Evolutionary conservation across 1,140 invertebrate species (phyloP), one percentile per base, ranked within the genome.

Genomic region (Drosophila lacertosa): DNA sequence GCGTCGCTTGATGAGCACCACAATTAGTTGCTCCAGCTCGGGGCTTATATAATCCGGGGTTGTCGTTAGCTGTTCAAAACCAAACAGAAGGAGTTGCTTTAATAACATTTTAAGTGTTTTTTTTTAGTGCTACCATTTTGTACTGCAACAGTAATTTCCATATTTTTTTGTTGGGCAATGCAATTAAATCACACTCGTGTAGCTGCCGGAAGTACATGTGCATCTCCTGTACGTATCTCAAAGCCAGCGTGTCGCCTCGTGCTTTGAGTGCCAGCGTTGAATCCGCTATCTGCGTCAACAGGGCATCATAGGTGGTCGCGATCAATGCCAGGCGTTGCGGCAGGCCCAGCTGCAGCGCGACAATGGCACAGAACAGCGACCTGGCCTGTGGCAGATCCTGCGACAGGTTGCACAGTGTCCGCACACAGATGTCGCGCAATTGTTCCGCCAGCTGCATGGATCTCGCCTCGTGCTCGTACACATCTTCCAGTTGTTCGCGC

Each of bases 131-230:
- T 15, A 76, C 80, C 53, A 62, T 64, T 65, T 76, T 69, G 42
- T 59, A 80, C 16, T 62, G 64, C 10, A 72, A 6, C 18, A 84
- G n/a, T 4, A 55, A 7, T 22, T 76, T 84, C 80, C 80, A 84
- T 18, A 84, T 55, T 1, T 72, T 59, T 47, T 84, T 62, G 24
- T 16, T 79, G 10, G 63, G 72, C 44, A 79, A 42, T 0, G n/a
- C 7, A 6, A 55, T 42, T 0, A 58, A 5, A 5, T 51, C 5
- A 9, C 33, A 13, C 4, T 20, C 39, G 3, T 76, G 44, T 0
- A 84, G 18, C 6, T 47, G 33, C 2, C 76, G 67, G 15, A 84
- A 73, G 3, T 29, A 15, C 2, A 33, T 20, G 20, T 84, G 48
- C 72, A 84, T 84, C 6, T 76, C 63, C 26, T 20, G 2, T 0